These are phyloP conservation scores for Protodeltote pygarga DNA, from an alignment of 2,888 invertebrate genomes.

Conservation along the genomic window DNA sequence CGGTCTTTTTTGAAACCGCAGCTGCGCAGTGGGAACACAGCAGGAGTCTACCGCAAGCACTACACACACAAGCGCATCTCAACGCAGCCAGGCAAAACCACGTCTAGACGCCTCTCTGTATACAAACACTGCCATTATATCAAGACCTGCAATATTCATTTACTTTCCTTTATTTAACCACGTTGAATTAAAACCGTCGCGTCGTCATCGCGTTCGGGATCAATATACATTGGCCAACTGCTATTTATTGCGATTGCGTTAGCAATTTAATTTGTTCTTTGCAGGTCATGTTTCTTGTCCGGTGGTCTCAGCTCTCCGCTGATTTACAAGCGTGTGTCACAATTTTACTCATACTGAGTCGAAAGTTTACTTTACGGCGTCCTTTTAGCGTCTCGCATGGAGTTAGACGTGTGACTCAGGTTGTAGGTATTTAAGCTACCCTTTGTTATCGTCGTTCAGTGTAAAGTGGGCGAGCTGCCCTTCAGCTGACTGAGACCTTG, in stretches of 20 bases:
- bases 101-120: constrained; percentile 76
- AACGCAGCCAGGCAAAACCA: constrained; percentile 76
- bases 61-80: constrained; percentile 63
- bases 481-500: constrained; percentile 84
- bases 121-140: constrained; percentile 68
- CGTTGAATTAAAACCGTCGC: constrained; percentile 49
- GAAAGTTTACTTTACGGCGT: constrained; percentile 43
- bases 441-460: constrained; percentile 81
- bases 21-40: constrained; percentile 77
- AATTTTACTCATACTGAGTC: constrained; percentile 15
- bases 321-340: constrained; percentile 46
- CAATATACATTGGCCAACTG: constrained; percentile 55
- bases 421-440: constrained; percentile 69
- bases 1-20: constrained; percentile 63
- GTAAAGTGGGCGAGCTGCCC: constrained; percentile 83
- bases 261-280: constrained; percentile 59
- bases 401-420: constrained; percentile 75
- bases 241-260: constrained; percentile 58
- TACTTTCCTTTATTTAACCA: constrained; percentile 61
- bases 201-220: constrained; percentile 42
- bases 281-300: constrained; percentile 59
- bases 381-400: constrained; percentile 48
- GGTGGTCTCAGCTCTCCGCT: constrained; percentile 71
- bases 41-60: constrained; percentile 74
- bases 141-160: constrained; percentile 63